phyloP scores from a whole-genome alignment of 2,113 vertebrate genomes.

The Austrofundulus limnaeus region DNA sequence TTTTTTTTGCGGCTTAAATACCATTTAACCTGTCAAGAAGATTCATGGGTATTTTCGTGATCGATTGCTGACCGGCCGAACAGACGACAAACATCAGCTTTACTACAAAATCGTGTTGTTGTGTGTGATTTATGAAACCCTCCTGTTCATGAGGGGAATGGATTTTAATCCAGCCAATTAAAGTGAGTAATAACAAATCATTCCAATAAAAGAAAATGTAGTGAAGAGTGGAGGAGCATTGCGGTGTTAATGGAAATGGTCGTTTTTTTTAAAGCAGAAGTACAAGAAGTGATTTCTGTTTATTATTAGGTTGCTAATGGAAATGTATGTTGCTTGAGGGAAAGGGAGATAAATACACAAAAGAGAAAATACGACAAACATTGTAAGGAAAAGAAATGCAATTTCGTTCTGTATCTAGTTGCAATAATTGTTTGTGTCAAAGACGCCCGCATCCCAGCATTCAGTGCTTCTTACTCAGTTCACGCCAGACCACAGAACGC shows the following conservation, averaged over 20 bases:
- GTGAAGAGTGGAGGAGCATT: constrained; percentile 41
- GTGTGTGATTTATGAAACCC: constrained; percentile 73
- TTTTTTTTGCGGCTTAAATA: constrained; percentile 76
- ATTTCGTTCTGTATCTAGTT: constrained; percentile 14
- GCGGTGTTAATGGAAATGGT: constrained; percentile 1
- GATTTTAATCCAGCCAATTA: constrained; percentile 80
- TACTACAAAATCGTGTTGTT: constrained; percentile 63
- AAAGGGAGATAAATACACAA: not conserved
- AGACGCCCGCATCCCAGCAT: constrained; percentile 7
- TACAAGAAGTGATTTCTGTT: constrained; percentile 15
- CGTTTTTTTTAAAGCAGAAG: constrained; percentile 35
- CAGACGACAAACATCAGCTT: constrained; percentile 71
- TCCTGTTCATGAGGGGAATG: constrained; percentile 58
- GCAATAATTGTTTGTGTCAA: constrained; percentile 33
- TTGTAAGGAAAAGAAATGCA: constrained; percentile 20
- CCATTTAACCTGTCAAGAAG: constrained; percentile 78
- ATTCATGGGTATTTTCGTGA: constrained; percentile 76
- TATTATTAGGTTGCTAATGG: constrained; percentile 10
- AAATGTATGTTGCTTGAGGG: constrained; percentile 10
- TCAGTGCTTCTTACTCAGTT: not conserved
- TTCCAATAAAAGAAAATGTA: constrained; percentile 64
- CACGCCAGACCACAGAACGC: constrained; percentile 10
- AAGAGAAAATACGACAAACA: not conserved
- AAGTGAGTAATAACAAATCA: constrained; percentile 78
- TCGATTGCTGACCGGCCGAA: constrained; percentile 71